Base-by-base conservation (phyloP, 2,888 invertebrate genomes). In the Netelia virgata region DNA sequence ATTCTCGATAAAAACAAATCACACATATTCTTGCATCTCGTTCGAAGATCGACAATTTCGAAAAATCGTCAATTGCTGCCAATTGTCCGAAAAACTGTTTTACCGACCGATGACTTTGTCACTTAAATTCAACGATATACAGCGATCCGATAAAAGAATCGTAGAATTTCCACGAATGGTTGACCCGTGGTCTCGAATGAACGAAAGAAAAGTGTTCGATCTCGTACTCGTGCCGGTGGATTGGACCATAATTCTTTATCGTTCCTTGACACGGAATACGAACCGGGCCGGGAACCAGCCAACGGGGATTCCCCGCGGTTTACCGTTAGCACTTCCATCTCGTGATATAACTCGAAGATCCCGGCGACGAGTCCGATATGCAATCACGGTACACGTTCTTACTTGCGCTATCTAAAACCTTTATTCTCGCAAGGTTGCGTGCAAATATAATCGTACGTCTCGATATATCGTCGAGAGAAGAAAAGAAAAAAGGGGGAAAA, bases 361-460 rank as follows among this genome's bases (percentile, higher is more conserved):
- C 43, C 16, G 28, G 16, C 23, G 43, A 10, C 10, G 10, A 20
- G 36, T 16, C n/a, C 57, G 68, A 68, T 68, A 59, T 50, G 28
- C 55, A 18, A 55, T 18, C 59, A 10, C 8, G 6, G 55, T 55
- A 9, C 28, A 18, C 18, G 11, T 41, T 14, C 41, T 57, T 59
- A 47, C 47, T 50, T 50, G 11, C n/a, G 3, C 79, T 20, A 16
- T 16, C 36, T 36, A 36, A 36, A 53, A 63, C 69, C 41, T 41
- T 75, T 75, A 69, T 63, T n/a, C 55, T 28, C 5, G 14, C 9
- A 16, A n/a, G 61, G 59, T 57, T 64, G 68, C 66, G 41, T 41
- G 61, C 23, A 16, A 55, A 28, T 36, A 72, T 28, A 80, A 74
- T 80, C 80, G 68, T 66, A 68, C 23, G 66, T 61, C 50, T 36